phyloP scores from a whole-genome alignment of 2,888 invertebrate genomes.

The Eupsilia transversa region DNA sequence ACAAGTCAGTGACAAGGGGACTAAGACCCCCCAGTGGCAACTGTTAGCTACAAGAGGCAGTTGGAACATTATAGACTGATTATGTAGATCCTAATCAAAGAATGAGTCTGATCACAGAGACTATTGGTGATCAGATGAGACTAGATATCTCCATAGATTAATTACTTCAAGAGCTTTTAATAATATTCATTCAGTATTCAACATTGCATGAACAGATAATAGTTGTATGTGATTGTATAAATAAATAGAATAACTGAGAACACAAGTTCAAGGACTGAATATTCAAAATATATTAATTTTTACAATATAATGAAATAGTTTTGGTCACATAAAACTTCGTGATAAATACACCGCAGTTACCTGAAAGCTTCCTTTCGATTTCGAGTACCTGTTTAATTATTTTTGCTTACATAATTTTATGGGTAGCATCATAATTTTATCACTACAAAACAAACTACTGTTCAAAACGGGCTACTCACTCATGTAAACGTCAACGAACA shows the following conservation, averaged over 20 bases:
- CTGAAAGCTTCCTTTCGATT: constrained; percentile 38
- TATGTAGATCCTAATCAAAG: background rate
- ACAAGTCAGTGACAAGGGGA: background rate
- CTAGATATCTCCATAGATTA: background rate
- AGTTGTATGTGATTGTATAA: no score
- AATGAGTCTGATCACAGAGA: background rate
- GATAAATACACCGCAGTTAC: constrained; percentile 35
- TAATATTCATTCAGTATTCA: background rate
- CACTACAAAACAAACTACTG: constrained; percentile 62
- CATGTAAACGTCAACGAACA: constrained; percentile 90
- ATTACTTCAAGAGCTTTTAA: background rate
- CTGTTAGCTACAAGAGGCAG: background rate
- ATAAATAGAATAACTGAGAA: no score
- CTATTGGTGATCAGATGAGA: background rate
- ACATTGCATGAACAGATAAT: background rate
- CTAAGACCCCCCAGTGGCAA: no score
- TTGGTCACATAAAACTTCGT: constrained; percentile 8
- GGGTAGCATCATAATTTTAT: constrained; percentile 46
- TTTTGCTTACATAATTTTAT: constrained; percentile 44
- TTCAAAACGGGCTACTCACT: constrained; percentile 80
- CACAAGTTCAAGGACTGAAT: constrained; percentile 29
- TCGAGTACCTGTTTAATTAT: constrained; percentile 47
- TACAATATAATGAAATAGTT: constrained; percentile 40
- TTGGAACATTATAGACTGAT: background rate
- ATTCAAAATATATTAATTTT: constrained; percentile 32